These are phyloP conservation scores for Dysidea cf. avara DNA, from an alignment of 37 sponge, comb jelly and placozoan genomes.

Conservation along the genomic window DNA sequence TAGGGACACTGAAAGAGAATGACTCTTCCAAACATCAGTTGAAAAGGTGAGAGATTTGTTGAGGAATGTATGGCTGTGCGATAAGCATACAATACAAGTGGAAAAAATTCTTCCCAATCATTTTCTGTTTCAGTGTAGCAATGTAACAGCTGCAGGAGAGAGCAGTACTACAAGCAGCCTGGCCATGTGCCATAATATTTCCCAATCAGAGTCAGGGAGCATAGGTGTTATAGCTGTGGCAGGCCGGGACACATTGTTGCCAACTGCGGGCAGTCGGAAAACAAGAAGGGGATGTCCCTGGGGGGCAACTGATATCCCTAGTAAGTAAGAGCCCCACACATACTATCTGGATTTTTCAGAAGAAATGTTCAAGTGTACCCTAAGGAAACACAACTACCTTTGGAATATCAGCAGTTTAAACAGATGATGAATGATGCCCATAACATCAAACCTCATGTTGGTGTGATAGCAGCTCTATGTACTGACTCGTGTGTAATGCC, in stretches of 20 bases:
- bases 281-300: too few relatives aligned
- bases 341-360: too few relatives aligned
- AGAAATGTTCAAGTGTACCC: too few relatives aligned
- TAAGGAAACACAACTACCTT: too few relatives aligned
- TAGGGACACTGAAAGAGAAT: too few relatives aligned
- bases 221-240: slow-evolving; percentile 24
- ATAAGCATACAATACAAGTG: slow-evolving; percentile 25
- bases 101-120: slow-evolving; percentile 16
- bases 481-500: too few relatives aligned
- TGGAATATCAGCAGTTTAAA: too few relatives aligned
- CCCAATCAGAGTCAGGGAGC: too few relatives aligned
- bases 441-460: too few relatives aligned
- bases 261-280: slow-evolving; percentile 3
- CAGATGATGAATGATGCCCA: too few relatives aligned
- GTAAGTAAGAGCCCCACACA: too few relatives aligned
- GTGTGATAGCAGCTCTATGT: too few relatives aligned
- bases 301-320: slow-evolving; percentile 15
- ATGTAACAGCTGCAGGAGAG: slow-evolving; percentile 17
- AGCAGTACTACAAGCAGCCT: slow-evolving; percentile 12
- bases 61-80: slow-evolving; percentile 16
- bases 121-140: slow-evolving; percentile 9
- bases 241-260: slow-evolving; percentile 8
- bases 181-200: slow-evolving; percentile 12
- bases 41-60: slow-evolving; percentile 8
- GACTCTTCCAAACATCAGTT: slow-evolving; percentile 23